These are phyloP conservation scores for Sander lucioperca DNA, from an alignment of 2,113 vertebrate genomes.

Conservation along the genomic window DNA sequence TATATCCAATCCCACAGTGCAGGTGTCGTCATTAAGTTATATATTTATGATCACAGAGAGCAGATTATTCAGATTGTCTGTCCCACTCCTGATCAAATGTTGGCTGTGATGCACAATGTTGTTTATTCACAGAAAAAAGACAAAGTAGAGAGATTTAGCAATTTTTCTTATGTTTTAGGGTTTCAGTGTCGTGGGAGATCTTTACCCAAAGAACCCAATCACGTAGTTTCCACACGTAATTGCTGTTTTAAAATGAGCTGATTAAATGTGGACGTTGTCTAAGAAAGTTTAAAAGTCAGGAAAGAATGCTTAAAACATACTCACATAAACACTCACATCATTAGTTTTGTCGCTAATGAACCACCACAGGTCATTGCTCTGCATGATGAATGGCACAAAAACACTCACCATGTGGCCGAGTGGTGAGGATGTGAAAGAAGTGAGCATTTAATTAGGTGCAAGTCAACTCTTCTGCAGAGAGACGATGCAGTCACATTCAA, in stretches of 20 bases:
- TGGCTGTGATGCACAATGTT: not conserved
- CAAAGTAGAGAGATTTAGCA: not conserved
- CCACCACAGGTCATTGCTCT: not conserved
- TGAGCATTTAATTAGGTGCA: constrained; percentile 39
- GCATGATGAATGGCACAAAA: not conserved
- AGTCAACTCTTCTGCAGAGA: constrained; percentile 26
- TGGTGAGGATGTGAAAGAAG: constrained; percentile 22
- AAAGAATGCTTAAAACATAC: not conserved
- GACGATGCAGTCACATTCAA: constrained; percentile 16
- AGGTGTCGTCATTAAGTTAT: not conserved
- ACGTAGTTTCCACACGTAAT: not conserved
- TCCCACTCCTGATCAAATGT: not conserved
- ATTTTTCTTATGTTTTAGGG: not conserved
- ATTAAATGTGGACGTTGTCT: too few species aligned
- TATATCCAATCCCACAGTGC: not conserved
- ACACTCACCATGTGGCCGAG: not conserved
- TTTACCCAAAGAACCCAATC: not conserved
- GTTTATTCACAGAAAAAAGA: not conserved
- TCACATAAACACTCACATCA: not conserved
- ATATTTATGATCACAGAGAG: too few species aligned
- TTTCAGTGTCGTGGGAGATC: not conserved
- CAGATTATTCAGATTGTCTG: not conserved
- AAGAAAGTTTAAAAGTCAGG: constrained; percentile 3
- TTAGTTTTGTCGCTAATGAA: constrained; percentile 12
- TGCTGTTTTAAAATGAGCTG: not conserved